Evolutionary conservation across 2,888 invertebrate genomes (phyloP).

Genomic region (Lacanobia wlatinum): DNA sequence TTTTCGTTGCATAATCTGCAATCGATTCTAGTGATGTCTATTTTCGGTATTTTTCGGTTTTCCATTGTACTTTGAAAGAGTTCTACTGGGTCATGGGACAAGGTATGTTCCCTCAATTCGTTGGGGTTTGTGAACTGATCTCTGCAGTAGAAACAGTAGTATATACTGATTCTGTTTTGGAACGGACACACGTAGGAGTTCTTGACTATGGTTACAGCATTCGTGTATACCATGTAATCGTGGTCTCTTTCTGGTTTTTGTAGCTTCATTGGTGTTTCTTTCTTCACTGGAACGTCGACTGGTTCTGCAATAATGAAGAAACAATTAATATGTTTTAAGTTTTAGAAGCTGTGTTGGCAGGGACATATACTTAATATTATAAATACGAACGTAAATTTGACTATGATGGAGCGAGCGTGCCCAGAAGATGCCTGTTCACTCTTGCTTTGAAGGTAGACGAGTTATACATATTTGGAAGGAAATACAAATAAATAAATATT

Average conservation of each 20-base stretch:
- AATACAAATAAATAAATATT: neutral
- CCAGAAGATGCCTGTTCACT: too few relatives aligned
- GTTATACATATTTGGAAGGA: too few relatives aligned
- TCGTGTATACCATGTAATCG: constrained; percentile 78
- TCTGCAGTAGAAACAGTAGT: constrained; percentile 86
- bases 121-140: constrained; percentile 84
- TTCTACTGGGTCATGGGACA: constrained; percentile 79
- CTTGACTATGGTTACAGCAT: constrained; percentile 80
- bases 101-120: constrained; percentile 82
- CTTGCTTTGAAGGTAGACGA: too few relatives aligned
- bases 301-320: constrained; percentile 34
- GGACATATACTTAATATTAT: too few relatives aligned
- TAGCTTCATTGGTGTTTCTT: constrained; percentile 56
- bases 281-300: constrained; percentile 62
- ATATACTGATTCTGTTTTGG: constrained; percentile 76
- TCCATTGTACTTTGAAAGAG: constrained; percentile 79
- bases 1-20: constrained; percentile 82
- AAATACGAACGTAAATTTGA: too few relatives aligned
- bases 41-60: constrained; percentile 84
- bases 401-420: too few relatives aligned
- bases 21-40: constrained; percentile 85
- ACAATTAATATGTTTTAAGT: neutral
- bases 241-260: constrained; percentile 72
- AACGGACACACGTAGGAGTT: constrained; percentile 83
- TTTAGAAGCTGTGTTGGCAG: too few relatives aligned